phyloP scores from a whole-genome alignment of 2,888 invertebrate species.

The Caenorhabditis plicata region DNA sequence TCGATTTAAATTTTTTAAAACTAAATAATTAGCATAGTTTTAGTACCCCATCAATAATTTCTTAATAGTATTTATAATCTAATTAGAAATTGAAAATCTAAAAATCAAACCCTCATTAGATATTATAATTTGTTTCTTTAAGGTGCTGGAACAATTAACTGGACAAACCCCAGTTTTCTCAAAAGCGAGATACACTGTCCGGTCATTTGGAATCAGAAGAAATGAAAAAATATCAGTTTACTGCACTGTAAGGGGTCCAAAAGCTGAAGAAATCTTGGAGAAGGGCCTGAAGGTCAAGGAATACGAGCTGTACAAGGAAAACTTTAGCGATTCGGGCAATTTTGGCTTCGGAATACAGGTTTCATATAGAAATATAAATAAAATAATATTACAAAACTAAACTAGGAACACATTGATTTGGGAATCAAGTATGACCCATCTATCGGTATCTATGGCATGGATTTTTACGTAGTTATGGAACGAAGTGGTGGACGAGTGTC shows the following conservation, averaged over 20 bases:
- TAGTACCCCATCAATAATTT: background rate
- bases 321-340: conserved; percentile 87
- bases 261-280: conserved; percentile 98
- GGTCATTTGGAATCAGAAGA: conserved; percentile 98
- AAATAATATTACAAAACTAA: background rate
- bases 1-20: background rate
- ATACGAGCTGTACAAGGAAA: conserved; percentile 94
- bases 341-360: conserved; percentile 91
- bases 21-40: background rate
- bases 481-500: conserved; percentile 95
- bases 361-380: background rate
- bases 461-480: conserved; percentile 97
- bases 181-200: conserved; percentile 93
- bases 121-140: conserved; percentile 3
- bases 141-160: conserved; percentile 83
- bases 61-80: background rate
- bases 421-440: conserved; percentile 98
- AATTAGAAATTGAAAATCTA: background rate
- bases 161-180: conserved; percentile 99
- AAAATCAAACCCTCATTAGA: background rate
- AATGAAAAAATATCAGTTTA: conserved; percentile 99
- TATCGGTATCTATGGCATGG: conserved; percentile 98
- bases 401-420: conserved; percentile 92
- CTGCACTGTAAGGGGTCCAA: conserved; percentile 96
- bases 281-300: conserved; percentile 96